phyloP scores from a whole-genome alignment of 2,797 vertebrate genomes.

The Chaenodraco wilsoni region DNA sequence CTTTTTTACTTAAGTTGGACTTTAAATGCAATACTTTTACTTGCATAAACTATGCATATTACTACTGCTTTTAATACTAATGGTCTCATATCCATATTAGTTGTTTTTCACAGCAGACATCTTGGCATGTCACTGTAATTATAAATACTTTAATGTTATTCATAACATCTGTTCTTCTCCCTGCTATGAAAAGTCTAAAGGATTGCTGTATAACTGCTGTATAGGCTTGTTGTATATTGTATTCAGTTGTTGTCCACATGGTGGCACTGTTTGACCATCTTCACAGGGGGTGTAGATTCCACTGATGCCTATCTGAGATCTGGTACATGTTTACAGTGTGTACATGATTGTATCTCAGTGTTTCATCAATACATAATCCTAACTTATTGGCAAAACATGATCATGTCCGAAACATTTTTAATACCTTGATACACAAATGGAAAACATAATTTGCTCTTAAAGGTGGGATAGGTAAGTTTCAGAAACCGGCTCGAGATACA shows the following conservation, averaged over 20 bases:
- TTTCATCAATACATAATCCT: neutral
- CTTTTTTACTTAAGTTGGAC: too few relatives aligned
- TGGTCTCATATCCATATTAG: neutral
- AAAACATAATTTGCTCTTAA: neutral
- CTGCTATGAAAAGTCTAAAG: neutral
- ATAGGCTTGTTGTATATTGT: neutral
- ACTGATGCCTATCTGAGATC: neutral
- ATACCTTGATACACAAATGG: neutral
- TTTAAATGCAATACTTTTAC: too few relatives aligned
- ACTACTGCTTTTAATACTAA: too few relatives aligned
- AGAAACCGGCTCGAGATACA: too few relatives aligned
- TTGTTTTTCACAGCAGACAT: neutral
- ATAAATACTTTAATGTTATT: too few relatives aligned
- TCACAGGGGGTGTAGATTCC: neutral
- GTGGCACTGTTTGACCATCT: slow-evolving; percentile 31
- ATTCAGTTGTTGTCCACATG: slow-evolving; percentile 34
- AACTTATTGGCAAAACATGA: neutral
- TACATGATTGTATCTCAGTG: neutral
- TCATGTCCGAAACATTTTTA: neutral
- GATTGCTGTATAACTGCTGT: neutral
- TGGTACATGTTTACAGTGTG: neutral
- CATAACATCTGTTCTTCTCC: neutral
- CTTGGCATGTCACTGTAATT: neutral
- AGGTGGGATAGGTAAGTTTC: too few relatives aligned
- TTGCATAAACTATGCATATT: too few relatives aligned